Conservation (phyloP, 2,888 invertebrate genomes). For the Acanthoscelides obtectus region DNA sequence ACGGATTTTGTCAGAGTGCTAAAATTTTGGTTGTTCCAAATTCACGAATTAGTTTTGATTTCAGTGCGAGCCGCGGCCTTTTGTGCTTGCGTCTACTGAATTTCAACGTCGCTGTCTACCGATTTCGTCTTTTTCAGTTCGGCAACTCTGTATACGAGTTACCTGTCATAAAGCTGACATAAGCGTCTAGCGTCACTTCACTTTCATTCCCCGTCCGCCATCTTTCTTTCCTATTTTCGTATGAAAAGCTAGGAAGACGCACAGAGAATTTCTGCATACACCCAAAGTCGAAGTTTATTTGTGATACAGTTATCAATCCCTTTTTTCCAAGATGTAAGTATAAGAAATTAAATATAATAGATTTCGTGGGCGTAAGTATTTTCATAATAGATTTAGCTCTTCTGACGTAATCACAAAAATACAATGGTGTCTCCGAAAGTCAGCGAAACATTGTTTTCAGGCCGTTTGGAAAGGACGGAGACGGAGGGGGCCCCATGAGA, state of each 20-base stretch:
- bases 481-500: neutral
- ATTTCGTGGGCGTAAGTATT: neutral
- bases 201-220: neutral
- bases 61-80: too few species aligned
- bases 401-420: neutral
- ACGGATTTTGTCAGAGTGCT: too few species aligned
- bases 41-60: too few species aligned
- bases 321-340: neutral
- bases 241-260: neutral
- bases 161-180: too few species aligned
- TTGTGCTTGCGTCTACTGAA: too few species aligned
- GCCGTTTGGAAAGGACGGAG: neutral
- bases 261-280: neutral
- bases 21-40: too few species aligned
- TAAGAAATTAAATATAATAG: neutral
- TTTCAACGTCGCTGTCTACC: too few species aligned
- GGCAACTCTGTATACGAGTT: too few species aligned
- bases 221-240: neutral
- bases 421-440: neutral
- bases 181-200: neutral
- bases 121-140: too few species aligned
- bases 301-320: neutral
- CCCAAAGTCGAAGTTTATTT: neutral
- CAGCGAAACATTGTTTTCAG: neutral
- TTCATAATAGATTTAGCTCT: neutral